Evolutionary conservation across 2,797 vertebrate genomes (phyloP), one percentile per base, ranked within the genome.

Genomic region (Myoxocephalus aenaeus): DNA sequence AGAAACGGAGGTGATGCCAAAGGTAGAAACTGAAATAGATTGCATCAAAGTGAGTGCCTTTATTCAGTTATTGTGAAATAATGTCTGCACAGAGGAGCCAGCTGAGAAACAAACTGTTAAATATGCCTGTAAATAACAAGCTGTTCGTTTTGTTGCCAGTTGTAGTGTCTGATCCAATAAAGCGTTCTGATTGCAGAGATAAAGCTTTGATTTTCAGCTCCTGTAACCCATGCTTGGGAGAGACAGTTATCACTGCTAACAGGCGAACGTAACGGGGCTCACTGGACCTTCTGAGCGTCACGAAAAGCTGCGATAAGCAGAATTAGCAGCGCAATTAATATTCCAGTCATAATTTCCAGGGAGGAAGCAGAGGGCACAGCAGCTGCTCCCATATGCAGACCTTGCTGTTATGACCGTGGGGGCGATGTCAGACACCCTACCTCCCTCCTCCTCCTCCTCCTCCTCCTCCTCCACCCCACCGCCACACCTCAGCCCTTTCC

Each of bases 371-470:
- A 91, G 90, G 90, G 79, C 89, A 91, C 84, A 82, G 92, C 92
- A 94, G 91, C 91, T 93, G 92, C 85, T 93, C 89, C 87, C 86
- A 87, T 86, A 90, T 91, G 92, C 87, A 92, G 87, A 89, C 91
- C 92, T 93, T 88, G 91, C 87, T 89, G 88, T 92, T 93, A 82
- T 87, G 89, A 93, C 86, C 79, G 67, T 84, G 82, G 89, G 81
- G 75, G 80, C 67, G 73, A 89, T 92, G 90, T 93, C 92, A 92
- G 85, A 90, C 86, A 74, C 80, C 83, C 75, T 46, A 59, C 59
- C 61, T 70, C 53, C 81, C 67, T 27, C 25, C 68, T 36, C 38
- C 8, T 2, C 13, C 25, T 20, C 71, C 38, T 48, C 25, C 57
- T 65, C 67, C 68, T 36, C 38, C 8, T 2, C 13, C 25, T 20